Evolutionary conservation across 2,888 invertebrate genomes (phyloP), one percentile per base, ranked within the genome.

Genomic region (Tortrix viridana): DNA sequence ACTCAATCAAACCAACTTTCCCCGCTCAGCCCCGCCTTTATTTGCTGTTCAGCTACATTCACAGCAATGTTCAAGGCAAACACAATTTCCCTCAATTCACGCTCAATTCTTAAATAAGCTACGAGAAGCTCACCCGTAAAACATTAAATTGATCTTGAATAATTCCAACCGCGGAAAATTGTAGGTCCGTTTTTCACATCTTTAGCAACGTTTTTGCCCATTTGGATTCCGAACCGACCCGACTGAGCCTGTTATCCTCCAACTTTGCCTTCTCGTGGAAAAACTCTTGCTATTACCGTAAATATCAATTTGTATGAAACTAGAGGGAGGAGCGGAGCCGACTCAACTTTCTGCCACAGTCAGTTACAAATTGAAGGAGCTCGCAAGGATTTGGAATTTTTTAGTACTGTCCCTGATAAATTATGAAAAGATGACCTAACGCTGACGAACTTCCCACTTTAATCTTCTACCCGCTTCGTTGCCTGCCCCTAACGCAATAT

Each of bases 291-390:
- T 87, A 89, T 92, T 89, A 91, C 86, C 89, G 90, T 92, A 92
- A 92, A 92, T 92, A 92, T 91, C 92, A 91, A 92, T 92, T 92
- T 90, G 88, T 88, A 89, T 89, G 88, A 86, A 89, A 86, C 90
- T 86, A 87, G 87, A 82, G 84, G 88, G 88, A 80, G 87, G 86
- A 79, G 80, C 78, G 77, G 76, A 65, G 68, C 81, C 79, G 72
- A 79, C 71, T 71, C 79, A 85, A 86, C 81, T 85, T 85, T 72
- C 78, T 79, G 80, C 76, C 71, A 74, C 77, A 84, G 81, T 82
- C 82, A 81, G 85, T 82, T 82, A 86, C 86, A 87, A 89, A 87
- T 88, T 87, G 88, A 85, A 86, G 83, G 77, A 76, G 80, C 81
- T 82, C 76, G 76, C 74, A 74, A 81, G 81, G 80, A 84, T 85